Base-by-base conservation (phyloP, 2,113 vertebrate genomes). In the Coregonus clupeaformis region DNA sequence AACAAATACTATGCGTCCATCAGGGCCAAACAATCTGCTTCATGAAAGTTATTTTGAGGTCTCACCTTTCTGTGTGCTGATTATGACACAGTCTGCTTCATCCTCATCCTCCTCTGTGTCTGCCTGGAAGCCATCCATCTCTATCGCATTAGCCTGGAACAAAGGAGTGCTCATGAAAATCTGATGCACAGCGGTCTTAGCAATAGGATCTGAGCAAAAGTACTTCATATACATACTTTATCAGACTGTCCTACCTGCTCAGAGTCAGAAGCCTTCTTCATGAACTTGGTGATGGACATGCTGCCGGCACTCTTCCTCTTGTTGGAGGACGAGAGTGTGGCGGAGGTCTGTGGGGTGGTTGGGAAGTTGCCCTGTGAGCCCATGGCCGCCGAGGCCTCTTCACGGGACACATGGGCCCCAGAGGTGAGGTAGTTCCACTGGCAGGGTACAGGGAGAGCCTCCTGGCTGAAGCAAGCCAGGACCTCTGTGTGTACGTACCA, bases 261-360 rank as follows among this genome's bases (percentile, higher is more conserved):
- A 0, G 90, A 78, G 0, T 89, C 91, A 4, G 88, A 75, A 22
- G 93, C 93, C 67, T 88, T 95, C 84, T 95, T 98, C 96, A 99
- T 98, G 91, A 97, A 99, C 84, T 93, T 96, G 0, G 94, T 99
- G 91, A 99, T 99, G 5, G 93, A 96, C 95, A 98, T 96, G 90
- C 94, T 98, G 5, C 94, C 94, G 0, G 85, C 59, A 1, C 93
- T 86, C 84, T 95, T 98, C 85, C 95, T 94, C 84, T 97, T 98
- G 65, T 84, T 90, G 0, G 93, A 78, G 5, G 84, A 32, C 6
- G 6, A 27, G 0, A 84, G 16, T n/a, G 47, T 49, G 80, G 69
- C 74, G 63, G 88, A 83, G 72, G 83, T 78, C 77, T 91, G 90
- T 1, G 90, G 88, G 0, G 84, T 84, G 1, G 84, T 89, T 24